phyloP scores from a whole-genome alignment of 30 jellyfish, hydroid and myxozoan species.

The Clytia hemisphaerica region DNA sequence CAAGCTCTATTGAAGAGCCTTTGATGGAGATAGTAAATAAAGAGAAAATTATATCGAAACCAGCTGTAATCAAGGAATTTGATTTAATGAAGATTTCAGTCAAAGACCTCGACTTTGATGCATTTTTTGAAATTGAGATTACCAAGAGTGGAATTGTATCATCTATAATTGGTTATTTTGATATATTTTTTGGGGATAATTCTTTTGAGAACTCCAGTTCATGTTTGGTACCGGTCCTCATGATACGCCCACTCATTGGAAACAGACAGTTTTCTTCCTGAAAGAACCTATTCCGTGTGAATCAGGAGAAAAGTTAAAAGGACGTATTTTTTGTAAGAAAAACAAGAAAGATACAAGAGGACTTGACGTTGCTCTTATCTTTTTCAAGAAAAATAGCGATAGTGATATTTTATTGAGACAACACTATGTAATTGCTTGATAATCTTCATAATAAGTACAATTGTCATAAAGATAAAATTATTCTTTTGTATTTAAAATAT shows the following conservation, averaged over 20 bases:
- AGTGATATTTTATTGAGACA: constrained; percentile 2
- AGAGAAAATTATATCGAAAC: constrained; percentile 39
- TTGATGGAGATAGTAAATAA: constrained; percentile 42
- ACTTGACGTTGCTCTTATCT: constrained; percentile 28
- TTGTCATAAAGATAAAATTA: too few relatives aligned
- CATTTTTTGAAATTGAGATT: constrained; percentile 33
- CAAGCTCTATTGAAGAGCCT: constrained; percentile 69
- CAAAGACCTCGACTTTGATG: constrained; percentile 53
- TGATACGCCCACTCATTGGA: constrained; percentile 87
- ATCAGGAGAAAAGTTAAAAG: constrained; percentile 40
- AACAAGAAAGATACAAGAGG: constrained; percentile 58
- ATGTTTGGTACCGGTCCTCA: constrained; percentile 67
- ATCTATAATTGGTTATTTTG: constrained; percentile 86
- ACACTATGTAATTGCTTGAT: constrained; percentile 36
- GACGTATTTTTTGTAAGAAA: constrained; percentile 53
- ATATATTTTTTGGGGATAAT: constrained; percentile 42
- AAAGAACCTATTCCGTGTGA: constrained; percentile 35
- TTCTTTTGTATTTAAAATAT: too few relatives aligned
- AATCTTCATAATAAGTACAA: too few relatives aligned
- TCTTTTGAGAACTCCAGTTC: constrained; percentile 28
- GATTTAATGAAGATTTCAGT: constrained; percentile 49
- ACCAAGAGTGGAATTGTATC: constrained; percentile 32
- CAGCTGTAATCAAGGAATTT: constrained; percentile 29
- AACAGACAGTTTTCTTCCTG: constrained; percentile 75
- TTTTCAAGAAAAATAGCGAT: background rate